Conservation (phyloP, 1,140 invertebrate species). For the Dolichoris vasculosae region DNA sequence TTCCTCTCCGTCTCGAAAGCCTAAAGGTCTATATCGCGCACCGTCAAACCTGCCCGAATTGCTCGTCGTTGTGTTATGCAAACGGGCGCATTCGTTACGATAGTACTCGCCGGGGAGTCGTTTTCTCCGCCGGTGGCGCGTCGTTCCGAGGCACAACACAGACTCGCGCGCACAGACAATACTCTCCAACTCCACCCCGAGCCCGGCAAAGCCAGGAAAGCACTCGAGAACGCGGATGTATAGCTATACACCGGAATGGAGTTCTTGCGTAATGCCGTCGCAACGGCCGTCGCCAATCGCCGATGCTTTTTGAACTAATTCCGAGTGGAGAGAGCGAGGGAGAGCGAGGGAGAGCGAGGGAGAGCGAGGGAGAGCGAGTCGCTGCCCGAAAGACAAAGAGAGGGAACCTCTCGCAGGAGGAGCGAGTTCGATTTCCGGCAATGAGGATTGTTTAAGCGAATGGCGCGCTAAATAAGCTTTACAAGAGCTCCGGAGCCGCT, state of each 20-base stretch:
- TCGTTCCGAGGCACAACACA: not conserved
- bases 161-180: not conserved
- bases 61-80: slow-evolving; percentile 75
- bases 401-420: not conserved
- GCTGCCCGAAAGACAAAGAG: not conserved
- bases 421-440: slow-evolving; percentile 43
- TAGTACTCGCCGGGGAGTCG: slow-evolving; percentile 71
- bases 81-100: slow-evolving; percentile 74
- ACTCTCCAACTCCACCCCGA: not conserved
- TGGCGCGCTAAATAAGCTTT: slow-evolving; percentile 48
- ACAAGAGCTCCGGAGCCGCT: slow-evolving; percentile 16
- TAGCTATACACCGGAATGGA: not conserved
- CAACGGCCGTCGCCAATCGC: slow-evolving; percentile 41
- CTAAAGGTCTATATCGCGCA: slow-evolving; percentile 74
- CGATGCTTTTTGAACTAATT: slow-evolving; percentile 44
- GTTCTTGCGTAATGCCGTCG: slow-evolving; percentile 11
- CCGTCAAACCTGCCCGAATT: slow-evolving; percentile 75
- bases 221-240: not conserved
- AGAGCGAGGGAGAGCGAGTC: not conserved
- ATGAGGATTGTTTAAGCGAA: slow-evolving; percentile 51
- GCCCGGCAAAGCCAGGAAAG: not conserved
- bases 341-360: not conserved
- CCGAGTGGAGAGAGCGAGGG: not conserved
- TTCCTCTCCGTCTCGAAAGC: slow-evolving; percentile 49
- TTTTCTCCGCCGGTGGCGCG: slow-evolving; percentile 63